Conservation (phyloP, 2,113 vertebrate genomes). For the Gracilinanus agilis region DNA sequence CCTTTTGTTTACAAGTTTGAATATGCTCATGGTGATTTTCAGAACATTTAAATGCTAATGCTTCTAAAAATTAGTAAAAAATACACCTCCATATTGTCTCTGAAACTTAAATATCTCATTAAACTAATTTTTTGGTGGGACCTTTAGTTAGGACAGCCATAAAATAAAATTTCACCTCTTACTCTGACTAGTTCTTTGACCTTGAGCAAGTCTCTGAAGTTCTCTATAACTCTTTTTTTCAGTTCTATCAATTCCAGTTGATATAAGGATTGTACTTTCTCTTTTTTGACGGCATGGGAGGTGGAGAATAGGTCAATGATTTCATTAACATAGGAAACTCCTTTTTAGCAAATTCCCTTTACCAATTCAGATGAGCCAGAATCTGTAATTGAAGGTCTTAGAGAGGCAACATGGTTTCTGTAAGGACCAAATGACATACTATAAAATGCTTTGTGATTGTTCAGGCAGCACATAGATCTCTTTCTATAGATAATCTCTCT, state of each 20-base stretch:
- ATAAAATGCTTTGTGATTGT: not conserved
- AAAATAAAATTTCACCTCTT: not conserved
- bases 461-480: not conserved
- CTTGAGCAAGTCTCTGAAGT: not conserved
- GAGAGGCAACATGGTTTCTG: not conserved
- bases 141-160: not conserved
- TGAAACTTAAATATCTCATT: conserved; percentile 27
- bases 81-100: not conserved
- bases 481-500: not conserved
- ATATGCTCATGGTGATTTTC: conserved; percentile 65
- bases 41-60: conserved; percentile 57
- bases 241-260: not conserved
- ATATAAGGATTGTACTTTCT: not conserved
- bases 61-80: conserved; percentile 40
- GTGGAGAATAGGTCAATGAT: no score
- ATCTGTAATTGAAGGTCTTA: not conserved
- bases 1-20: conserved; percentile 81
- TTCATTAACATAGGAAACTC: not conserved
- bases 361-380: not conserved
- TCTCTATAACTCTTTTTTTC: not conserved
- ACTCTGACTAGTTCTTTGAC: not conserved
- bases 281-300: not conserved
- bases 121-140: conserved; percentile 23
- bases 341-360: not conserved
- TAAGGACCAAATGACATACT: not conserved